Percentiles rank a stretch among this genome's conserved stretches.
Conservation (phyloP, 2,113 vertebrate genomes). For the Pogona vitticeps region DNA sequence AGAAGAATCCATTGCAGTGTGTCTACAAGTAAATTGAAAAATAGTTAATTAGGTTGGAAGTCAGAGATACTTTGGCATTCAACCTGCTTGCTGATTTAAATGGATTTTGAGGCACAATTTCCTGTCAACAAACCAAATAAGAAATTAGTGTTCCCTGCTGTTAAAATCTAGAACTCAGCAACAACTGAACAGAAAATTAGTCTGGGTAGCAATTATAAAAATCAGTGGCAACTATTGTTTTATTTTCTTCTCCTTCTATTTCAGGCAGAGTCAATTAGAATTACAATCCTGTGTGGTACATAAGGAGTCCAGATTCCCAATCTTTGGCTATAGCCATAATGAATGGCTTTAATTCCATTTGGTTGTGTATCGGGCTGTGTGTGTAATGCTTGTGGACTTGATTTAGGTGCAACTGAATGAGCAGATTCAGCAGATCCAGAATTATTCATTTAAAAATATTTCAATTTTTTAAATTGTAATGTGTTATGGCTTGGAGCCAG, state of each 20-base stretch:
- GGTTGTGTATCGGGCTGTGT: too few species aligned
- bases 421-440: background rate
- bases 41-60: background rate
- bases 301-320: conserved; percentile 25
- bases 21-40: accelerated
- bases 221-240: conserved; percentile 30
- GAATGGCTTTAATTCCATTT: conserved; percentile 14
- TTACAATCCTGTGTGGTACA: conserved; percentile 39
- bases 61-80: background rate
- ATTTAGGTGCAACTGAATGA: background rate
- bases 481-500: background rate
- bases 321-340: conserved; percentile 22
- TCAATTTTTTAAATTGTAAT: background rate
- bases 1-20: accelerated
- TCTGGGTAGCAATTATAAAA: conserved; percentile 11
- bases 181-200: background rate
- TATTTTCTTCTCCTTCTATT: background rate
- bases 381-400: background rate
- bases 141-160: background rate
- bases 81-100: background rate
- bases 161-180: conserved; percentile 25
- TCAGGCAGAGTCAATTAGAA: conserved; percentile 41
- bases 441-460: background rate
- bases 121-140: background rate
- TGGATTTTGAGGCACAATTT: accelerated